phyloP scores from a whole-genome alignment of 1,140 invertebrate species.

The Rhynchophorus ferrugineus region DNA sequence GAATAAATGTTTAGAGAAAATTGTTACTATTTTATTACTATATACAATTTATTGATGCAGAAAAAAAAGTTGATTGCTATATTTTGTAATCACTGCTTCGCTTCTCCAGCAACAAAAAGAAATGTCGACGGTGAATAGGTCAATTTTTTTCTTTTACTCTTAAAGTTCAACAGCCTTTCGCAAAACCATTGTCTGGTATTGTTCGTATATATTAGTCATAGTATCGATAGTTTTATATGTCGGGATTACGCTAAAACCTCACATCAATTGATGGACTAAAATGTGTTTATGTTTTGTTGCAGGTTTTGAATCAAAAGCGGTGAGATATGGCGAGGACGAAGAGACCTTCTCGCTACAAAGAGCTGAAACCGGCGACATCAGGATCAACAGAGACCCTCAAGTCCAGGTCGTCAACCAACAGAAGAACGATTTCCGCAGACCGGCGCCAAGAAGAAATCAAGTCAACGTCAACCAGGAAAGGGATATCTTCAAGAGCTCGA shows the following conservation, averaged over 20 bases:
- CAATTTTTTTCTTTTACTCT: background rate
- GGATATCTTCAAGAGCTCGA: slow-evolving; percentile 55
- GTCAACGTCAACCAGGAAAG: slow-evolving; percentile 35
- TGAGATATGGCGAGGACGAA: slow-evolving; percentile 59
- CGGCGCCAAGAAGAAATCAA: slow-evolving; percentile 24
- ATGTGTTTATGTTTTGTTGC: slow-evolving; percentile 12
- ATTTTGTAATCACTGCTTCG: no score
- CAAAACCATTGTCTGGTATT: background rate
- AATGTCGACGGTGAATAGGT: background rate
- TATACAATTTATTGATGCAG: no score
- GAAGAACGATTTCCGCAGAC: slow-evolving; percentile 32
- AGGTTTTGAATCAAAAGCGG: slow-evolving; percentile 55
- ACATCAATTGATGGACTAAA: no score
- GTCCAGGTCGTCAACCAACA: slow-evolving; percentile 35
- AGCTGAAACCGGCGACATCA: slow-evolving; percentile 61
- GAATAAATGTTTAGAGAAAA: no score
- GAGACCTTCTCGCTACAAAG: slow-evolving; percentile 66
- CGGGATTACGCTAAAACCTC: no score
- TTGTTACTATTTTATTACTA: no score
- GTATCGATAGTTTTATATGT: no score
- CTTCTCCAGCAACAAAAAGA: no score
- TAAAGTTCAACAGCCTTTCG: no score
- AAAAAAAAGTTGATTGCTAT: no score
- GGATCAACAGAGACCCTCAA: slow-evolving; percentile 40
- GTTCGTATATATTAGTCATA: background rate